Evolutionary conservation across 2,113 vertebrate species (phyloP), one percentile per base, ranked within the genome.

Genomic region (Aythya baeri): DNA sequence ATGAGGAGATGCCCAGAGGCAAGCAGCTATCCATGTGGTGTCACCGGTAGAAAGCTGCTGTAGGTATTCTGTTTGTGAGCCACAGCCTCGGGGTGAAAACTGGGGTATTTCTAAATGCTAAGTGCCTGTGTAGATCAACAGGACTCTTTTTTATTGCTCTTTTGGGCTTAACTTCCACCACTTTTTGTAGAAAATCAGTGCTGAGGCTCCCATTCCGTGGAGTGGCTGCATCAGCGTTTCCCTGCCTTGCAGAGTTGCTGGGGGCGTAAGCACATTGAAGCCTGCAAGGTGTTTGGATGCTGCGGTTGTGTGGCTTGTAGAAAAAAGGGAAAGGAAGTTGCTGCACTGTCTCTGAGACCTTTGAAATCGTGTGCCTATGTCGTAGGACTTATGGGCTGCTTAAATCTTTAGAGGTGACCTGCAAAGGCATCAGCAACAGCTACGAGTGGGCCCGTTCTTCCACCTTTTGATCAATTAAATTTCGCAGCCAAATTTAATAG

Each of bases 1-100:
- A 72, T 43, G 61, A 79, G 65, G 23, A 86, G 36, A 32, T 59
- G 36, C 31, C 27, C 34, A 7, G 20, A 68, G 34, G 32, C 32
- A 46, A 0, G 0, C 4, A 5, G 17, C 16, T 82, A 16, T 80
- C 6, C 1, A n/a, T 0, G 3, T 21, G n/a, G 14, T 95, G 54
- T 52, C 49, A 21, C 7, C 17, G 61, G 25, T 29, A 49, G 38
- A n/a, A 91, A 59, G 10, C 9, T 68, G n/a, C 46, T 63, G 22
- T 32, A 13, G 6, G 20, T 38, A 32, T 46, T 86, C 34, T 58
- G 0, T 46, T n/a, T 75, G 36, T 13, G 34, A 89, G 2, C 34
- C 43, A 79, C n/a, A 65, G 43, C 26, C 66, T 41, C 72, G 38
- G 9, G 27, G 9, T 52, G 29, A 68, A 75, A 87, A 3, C 0